Conservation (phyloP, 2,888 invertebrate species). For the Pristionchus arcanus region DNA sequence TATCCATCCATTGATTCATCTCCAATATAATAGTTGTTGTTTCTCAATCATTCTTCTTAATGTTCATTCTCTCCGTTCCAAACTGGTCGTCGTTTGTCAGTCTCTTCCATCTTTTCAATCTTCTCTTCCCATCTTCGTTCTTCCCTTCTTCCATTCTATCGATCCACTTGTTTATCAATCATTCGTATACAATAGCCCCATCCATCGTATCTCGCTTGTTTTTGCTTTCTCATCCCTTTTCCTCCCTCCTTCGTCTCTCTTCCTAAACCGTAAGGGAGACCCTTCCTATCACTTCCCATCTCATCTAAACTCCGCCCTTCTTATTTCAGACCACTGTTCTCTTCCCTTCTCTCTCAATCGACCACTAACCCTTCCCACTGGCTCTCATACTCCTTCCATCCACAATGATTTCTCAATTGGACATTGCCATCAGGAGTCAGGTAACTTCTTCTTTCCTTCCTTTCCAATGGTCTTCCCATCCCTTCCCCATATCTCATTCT, state of each 20-base stretch:
- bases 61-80: not conserved
- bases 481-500: not conserved
- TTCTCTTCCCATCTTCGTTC: constrained; percentile 8
- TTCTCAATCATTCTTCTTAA: not conserved
- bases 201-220: constrained; percentile 30
- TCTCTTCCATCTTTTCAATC: not conserved
- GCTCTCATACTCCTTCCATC: not conserved
- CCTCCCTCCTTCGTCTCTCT: constrained; percentile 20
- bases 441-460: not conserved
- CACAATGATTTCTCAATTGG: constrained; percentile 32
- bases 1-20: not conserved
- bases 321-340: constrained; percentile 34
- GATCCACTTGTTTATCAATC: constrained; percentile 36
- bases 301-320: constrained; percentile 23
- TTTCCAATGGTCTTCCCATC: not conserved
- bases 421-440: constrained; percentile 49
- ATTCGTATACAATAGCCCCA: not conserved
- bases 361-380: not conserved
- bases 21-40: not conserved
- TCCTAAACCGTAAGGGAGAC: constrained; percentile 11
- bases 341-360: not conserved
- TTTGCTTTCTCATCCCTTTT: constrained; percentile 16
- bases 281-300: constrained; percentile 20
- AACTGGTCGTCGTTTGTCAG: not conserved
- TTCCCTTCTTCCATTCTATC: not conserved